phyloP scores from a whole-genome alignment of 2,113 vertebrate species.

The Scomber japonicus region DNA sequence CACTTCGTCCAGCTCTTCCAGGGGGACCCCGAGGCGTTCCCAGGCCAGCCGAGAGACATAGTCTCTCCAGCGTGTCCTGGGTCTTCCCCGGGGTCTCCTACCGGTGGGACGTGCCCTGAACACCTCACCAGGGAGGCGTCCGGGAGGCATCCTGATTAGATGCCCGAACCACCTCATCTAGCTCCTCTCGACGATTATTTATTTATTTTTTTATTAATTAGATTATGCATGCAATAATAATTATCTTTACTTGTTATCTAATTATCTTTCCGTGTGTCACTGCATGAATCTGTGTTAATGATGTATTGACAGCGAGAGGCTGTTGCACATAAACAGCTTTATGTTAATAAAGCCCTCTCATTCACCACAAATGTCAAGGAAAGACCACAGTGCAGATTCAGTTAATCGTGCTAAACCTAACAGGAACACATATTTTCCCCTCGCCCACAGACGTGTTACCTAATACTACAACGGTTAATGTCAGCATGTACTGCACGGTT shows the following conservation, averaged over 20 bases:
- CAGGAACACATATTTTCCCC: slow-evolving; percentile 37
- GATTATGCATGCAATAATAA: neutral
- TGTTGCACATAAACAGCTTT: slow-evolving; percentile 21
- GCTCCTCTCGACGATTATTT: no score
- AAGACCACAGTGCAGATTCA: slow-evolving; percentile 39
- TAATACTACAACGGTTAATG: slow-evolving; percentile 49
- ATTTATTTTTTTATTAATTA: no score
- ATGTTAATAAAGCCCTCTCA: slow-evolving; percentile 3
- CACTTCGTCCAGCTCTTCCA: no score
- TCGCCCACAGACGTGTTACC: slow-evolving; percentile 57
- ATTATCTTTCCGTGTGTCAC: neutral
- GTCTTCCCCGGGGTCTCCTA: no score
- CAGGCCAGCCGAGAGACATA: no score
- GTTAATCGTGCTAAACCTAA: slow-evolving; percentile 50
- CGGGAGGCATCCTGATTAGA: no score
- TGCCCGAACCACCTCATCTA: no score
- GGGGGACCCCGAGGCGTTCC: no score
- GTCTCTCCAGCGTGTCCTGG: no score
- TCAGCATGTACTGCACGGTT: slow-evolving; percentile 45
- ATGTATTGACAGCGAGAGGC: neutral
- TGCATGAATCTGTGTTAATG: neutral
- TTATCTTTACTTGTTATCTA: neutral
- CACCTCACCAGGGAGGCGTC: no score
- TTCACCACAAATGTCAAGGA: slow-evolving; percentile 64
- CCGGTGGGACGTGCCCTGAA: no score